Percentiles rank a stretch among this genome's conserved stretches.
Evolutionary conservation across 2,888 invertebrate genomes (phyloP).

Genomic region (Sisyra terminalis): DNA sequence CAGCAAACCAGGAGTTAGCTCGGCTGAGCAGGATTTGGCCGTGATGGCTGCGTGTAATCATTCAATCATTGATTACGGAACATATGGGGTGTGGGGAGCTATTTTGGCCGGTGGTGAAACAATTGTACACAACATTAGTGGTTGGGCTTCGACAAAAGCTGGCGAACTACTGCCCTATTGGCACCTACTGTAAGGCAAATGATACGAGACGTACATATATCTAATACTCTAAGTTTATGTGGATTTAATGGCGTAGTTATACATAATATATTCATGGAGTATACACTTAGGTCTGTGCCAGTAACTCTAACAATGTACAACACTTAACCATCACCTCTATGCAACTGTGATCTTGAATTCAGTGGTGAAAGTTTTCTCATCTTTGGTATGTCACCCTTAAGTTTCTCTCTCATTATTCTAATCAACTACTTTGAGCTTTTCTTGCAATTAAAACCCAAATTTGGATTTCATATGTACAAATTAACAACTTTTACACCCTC

Average conservation of each 20-base stretch:
- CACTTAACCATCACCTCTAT: not conserved
- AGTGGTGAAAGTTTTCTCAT: conserved; percentile 1
- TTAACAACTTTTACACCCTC: too few species aligned
- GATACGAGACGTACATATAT: not conserved
- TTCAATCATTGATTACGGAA: conserved; percentile 33
- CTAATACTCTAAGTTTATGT: not conserved
- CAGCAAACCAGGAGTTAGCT: conserved; percentile 20
- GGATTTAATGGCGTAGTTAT: not conserved
- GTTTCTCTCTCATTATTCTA: too few species aligned
- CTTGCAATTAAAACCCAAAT: too few species aligned
- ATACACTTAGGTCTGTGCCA: not conserved
- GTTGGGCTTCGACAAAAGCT: conserved; percentile 24
- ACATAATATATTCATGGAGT: not conserved
- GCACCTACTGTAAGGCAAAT: conserved; percentile 20
- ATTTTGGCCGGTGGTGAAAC: conserved; percentile 32
- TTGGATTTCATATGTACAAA: too few species aligned
- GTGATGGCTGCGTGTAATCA: conserved; percentile 33
- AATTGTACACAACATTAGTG: conserved; percentile 26
- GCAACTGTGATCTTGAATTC: conserved; percentile 8
- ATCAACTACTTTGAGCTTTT: too few species aligned
- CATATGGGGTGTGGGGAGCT: conserved; percentile 33
- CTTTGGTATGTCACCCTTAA: too few species aligned
- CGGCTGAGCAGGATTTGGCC: conserved; percentile 29
- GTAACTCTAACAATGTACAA: conserved; percentile 1
- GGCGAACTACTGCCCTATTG: conserved; percentile 28